Evolutionary conservation across 2,797 vertebrate species (phyloP), one percentile per base, ranked within the genome.

Genomic region (Selene dorsalis): DNA sequence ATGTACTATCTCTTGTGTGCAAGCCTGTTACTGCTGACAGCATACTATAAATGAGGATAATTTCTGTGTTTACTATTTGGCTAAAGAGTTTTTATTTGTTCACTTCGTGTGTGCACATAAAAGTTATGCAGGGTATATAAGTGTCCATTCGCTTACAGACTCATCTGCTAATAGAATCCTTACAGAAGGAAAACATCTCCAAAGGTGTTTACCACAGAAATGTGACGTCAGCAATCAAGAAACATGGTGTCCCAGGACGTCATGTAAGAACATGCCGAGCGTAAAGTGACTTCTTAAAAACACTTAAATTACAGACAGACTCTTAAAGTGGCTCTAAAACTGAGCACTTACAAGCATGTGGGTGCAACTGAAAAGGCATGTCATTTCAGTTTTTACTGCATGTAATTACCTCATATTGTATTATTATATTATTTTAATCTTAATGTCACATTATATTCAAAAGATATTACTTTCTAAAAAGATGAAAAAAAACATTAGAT

Each of bases 121-220:
- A 39, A 38, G 45, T n/a, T 63, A 48, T 20, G 26, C 22, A 65
- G 41, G 13, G 38, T 50, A 1, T 1, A 20, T 11, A 71, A 3
- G 43, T 67, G 56, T 69, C 41, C 14, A 14, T 63, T 16, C 63
- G 22, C 65, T 50, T 53, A 18, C 24, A 66, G 41, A 6, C 53
- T 57, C 24, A 28, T 64, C n/a, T 65, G 16, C 41, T 71, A 86
- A 87, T 41, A 18, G 58, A 82, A 77, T 83, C 75, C 59, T 80
- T 9, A 30, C 3, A 17, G 35, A 58, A 30, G 50, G n/a, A 66
- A 72, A 56, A 22, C 45, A 2, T 55, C 83, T 79, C 69, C 61
- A 84, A 74, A 84, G 28, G 16, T 69, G 67, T 71, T 84, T 69
- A 62, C 50, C 55, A 32, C 66, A 86, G 62, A 80, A 62, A 67